Conservation (phyloP, 2,797 vertebrate species). For the Semaprochilodus insignis region DNA sequence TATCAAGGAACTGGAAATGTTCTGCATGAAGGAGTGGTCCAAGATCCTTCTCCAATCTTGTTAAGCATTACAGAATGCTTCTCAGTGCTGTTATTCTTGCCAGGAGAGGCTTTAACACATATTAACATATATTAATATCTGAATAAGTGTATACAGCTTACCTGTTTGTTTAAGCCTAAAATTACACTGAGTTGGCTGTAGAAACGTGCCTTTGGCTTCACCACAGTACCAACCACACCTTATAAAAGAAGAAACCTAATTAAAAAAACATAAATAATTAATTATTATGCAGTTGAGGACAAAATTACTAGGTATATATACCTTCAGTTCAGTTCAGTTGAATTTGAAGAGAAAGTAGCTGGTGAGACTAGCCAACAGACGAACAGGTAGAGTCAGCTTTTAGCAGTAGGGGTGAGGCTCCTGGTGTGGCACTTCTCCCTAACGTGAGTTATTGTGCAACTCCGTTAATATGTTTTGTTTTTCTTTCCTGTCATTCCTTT, state of each 20-base stretch:
- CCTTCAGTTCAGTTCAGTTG: background rate
- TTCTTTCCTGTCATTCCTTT: slow-evolving; percentile 4
- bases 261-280: background rate
- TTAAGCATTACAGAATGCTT: no score
- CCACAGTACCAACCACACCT: background rate
- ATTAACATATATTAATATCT: no score
- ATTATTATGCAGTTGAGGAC: background rate
- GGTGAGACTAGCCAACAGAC: background rate
- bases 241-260: background rate
- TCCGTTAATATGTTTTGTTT: background rate
- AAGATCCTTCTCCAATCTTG: no score
- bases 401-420: background rate
- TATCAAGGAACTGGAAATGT: no score
- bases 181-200: no score
- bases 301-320: background rate
- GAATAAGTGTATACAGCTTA: no score
- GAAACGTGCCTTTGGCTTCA: background rate
- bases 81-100: no score
- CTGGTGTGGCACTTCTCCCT: slow-evolving; percentile 1
- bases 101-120: no score
- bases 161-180: no score
- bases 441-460: slow-evolving; percentile 6
- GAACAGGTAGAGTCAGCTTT: background rate
- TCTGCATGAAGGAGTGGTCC: no score
- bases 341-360: background rate